Percentiles rank a stretch among this genome's conserved stretches.
Conservation (phyloP, 2,797 vertebrate genomes). For the Parambassis ranga region DNA sequence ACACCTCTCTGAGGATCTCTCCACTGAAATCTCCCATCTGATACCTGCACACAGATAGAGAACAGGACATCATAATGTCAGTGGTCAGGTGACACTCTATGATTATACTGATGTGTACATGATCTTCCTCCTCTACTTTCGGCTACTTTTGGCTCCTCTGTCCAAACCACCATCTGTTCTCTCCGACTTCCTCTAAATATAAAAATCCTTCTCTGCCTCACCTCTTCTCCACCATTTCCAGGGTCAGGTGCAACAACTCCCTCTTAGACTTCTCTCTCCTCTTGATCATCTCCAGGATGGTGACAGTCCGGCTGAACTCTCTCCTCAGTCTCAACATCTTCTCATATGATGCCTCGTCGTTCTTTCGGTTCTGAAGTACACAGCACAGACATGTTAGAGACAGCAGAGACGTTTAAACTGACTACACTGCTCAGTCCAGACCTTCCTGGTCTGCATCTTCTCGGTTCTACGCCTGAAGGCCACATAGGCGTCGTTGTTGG, state of each 20-base stretch:
- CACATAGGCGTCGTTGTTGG: slow-evolving; percentile 92
- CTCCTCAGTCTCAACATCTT: slow-evolving; percentile 93
- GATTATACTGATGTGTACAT: no score
- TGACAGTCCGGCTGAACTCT: slow-evolving; percentile 92
- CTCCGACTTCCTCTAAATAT: no score
- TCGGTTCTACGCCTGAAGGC: slow-evolving; percentile 92
- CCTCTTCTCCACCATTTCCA: slow-evolving; percentile 94
- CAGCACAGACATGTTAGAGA: not conserved
- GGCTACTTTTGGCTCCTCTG: no score
- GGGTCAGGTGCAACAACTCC: slow-evolving; percentile 90
- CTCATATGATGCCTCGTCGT: slow-evolving; percentile 93
- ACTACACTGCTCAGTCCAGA: no score
- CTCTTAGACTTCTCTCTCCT: slow-evolving; percentile 92
- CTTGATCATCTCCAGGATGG: slow-evolving; percentile 95
- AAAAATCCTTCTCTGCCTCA: slow-evolving; percentile 64
- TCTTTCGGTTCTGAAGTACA: slow-evolving; percentile 90
- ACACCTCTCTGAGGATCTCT: slow-evolving; percentile 89
- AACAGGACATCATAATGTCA: no score
- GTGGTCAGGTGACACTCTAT: no score
- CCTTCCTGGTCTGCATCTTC: slow-evolving; percentile 97
- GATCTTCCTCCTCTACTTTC: no score
- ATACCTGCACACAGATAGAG: slow-evolving; percentile 81
- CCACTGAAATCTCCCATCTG: slow-evolving; percentile 91
- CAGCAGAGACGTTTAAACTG: no score
- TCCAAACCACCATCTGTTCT: no score